Conservation (phyloP, 2,888 invertebrate genomes). For the Callosobruchus maculatus region DNA sequence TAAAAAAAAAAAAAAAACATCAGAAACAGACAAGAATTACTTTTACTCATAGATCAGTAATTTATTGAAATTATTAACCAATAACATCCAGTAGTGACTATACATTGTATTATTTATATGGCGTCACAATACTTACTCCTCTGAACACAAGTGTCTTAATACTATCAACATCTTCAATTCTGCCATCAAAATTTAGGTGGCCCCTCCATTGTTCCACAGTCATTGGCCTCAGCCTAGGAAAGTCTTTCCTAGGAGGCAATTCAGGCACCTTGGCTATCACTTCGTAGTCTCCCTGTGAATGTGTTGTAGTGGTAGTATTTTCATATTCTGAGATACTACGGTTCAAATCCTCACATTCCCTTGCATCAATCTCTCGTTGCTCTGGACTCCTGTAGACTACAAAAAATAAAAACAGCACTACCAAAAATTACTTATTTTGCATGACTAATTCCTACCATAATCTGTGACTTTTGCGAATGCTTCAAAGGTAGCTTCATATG, state of each 20-base stretch:
- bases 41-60: too few species aligned
- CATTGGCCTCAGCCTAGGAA: constrained; percentile 70
- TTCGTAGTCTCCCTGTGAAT: constrained; percentile 69
- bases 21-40: background rate
- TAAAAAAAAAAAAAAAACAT: constrained; percentile 41
- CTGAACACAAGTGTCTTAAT: constrained; percentile 85
- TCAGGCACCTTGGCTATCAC: constrained; percentile 63
- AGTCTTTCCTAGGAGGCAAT: constrained; percentile 66
- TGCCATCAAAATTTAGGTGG: constrained; percentile 75
- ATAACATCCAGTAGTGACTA: too few species aligned
- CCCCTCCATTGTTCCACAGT: constrained; percentile 78
- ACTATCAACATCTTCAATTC: constrained; percentile 71
- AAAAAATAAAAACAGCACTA: constrained; percentile 8
- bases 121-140: constrained; percentile 66
- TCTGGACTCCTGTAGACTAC: constrained; percentile 62
- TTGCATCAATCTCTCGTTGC: constrained; percentile 59
- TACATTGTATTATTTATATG: too few species aligned
- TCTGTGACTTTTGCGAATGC: constrained; percentile 85
- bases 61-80: too few species aligned
- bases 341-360: constrained; percentile 61
- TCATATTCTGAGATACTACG: constrained; percentile 53
- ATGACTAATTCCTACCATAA: constrained; percentile 55
- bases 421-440: background rate
- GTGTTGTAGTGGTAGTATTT: constrained; percentile 47
- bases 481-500: constrained; percentile 79